Conservation (phyloP, 2,797 vertebrate genomes). For the Takifugu ocellatus region DNA sequence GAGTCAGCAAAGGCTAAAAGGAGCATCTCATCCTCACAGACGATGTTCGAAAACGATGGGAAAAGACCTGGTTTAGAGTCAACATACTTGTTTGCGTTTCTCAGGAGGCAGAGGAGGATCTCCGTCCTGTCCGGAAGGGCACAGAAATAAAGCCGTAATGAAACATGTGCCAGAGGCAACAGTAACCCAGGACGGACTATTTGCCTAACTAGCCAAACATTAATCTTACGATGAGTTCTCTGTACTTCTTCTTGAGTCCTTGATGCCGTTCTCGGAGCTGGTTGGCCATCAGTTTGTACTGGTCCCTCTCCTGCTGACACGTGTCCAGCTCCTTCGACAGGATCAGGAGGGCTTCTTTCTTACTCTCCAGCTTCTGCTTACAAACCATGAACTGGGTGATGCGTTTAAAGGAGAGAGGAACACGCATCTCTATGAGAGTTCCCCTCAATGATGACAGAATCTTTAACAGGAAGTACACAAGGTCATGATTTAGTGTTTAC, state of each 20-base stretch:
- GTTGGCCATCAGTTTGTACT: slow-evolving; percentile 97
- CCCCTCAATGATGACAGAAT: too few species aligned
- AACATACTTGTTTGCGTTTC: slow-evolving; percentile 90
- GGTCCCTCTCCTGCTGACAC: slow-evolving; percentile 96
- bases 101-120: slow-evolving; percentile 92
- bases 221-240: slow-evolving; percentile 88
- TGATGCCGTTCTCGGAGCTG: slow-evolving; percentile 94
- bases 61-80: neutral
- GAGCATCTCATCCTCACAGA: neutral
- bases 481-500: too few species aligned
- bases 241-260: slow-evolving; percentile 93
- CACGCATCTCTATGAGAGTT: neutral
- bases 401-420: neutral
- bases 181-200: too few species aligned
- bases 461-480: too few species aligned
- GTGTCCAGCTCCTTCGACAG: slow-evolving; percentile 96
- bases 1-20: neutral
- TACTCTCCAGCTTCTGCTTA: slow-evolving; percentile 94
- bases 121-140: slow-evolving; percentile 81
- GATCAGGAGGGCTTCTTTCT: slow-evolving; percentile 94
- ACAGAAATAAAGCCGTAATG: neutral
- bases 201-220: neutral
- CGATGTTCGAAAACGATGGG: neutral
- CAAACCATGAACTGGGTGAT: slow-evolving; percentile 86
- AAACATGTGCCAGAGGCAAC: too few species aligned